Evolutionary conservation across 2,888 invertebrate species (phyloP).

Genomic region (Leptopilina myrica): DNA sequence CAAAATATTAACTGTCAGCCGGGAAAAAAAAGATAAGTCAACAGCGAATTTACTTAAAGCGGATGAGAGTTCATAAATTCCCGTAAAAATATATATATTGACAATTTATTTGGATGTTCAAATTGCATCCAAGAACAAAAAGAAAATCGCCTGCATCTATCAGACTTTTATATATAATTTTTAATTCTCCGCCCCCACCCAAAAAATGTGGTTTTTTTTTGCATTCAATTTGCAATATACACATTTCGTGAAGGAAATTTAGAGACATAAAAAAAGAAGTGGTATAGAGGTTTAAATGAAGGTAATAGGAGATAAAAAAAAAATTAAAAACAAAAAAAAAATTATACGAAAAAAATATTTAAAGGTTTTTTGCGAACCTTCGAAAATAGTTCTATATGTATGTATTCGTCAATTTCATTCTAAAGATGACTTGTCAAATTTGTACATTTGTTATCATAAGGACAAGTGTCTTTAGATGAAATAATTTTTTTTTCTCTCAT

Average conservation of each 20-base stretch:
- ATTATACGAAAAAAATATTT: background rate
- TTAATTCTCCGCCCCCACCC: background rate
- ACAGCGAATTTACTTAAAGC: slow-evolving; percentile 22
- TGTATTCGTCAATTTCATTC: slow-evolving; percentile 20
- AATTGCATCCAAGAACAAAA: background rate
- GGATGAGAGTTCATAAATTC: background rate
- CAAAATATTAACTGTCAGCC: background rate
- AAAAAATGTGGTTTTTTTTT: background rate
- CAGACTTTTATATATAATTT: slow-evolving; percentile 24
- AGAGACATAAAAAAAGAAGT: no score
- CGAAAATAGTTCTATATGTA: slow-evolving; percentile 8
- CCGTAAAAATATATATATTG: background rate
- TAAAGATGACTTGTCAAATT: slow-evolving; percentile 26
- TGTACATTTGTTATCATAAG: slow-evolving; percentile 33
- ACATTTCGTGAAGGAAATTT: no score
- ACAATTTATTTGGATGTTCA: slow-evolving; percentile 14
- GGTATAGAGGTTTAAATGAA: background rate
- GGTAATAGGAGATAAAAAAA: background rate
- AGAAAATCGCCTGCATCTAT: background rate
- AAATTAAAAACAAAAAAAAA: background rate
- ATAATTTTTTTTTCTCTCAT: background rate
- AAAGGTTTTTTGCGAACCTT: slow-evolving; percentile 28
- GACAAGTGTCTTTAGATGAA: slow-evolving; percentile 24
- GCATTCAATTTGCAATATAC: background rate
- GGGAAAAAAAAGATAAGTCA: background rate